Evolutionary conservation across 2,113 vertebrate species (phyloP).

Genomic region (Zosterops borbonicus): DNA sequence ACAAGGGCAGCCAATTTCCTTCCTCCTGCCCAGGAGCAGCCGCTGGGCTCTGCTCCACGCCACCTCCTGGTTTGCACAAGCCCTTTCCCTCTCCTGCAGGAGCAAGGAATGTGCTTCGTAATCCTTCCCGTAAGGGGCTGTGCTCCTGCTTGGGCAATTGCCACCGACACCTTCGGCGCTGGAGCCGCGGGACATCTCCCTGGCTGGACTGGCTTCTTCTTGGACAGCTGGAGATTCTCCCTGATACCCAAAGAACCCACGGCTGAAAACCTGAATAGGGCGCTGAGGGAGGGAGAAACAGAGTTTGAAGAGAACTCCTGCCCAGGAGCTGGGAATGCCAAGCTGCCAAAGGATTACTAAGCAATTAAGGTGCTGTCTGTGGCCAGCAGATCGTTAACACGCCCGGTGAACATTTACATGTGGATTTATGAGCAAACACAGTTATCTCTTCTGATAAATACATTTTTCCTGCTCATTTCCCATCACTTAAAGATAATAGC

Average conservation of each 20-base stretch:
- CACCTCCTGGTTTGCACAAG: background rate
- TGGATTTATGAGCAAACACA: background rate
- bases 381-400: background rate
- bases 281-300: background rate
- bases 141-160: background rate
- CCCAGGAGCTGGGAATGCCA: background rate
- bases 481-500: background rate
- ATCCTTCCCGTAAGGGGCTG: constrained; percentile 18
- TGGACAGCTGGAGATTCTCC: background rate
- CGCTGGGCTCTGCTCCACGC: background rate
- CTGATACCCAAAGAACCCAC: background rate
- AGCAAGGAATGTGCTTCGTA: constrained; percentile 24
- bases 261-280: background rate
- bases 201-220: background rate
- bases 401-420: background rate
- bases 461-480: background rate
- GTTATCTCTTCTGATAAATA: background rate
- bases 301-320: background rate
- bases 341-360: background rate
- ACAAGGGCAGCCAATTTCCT: background rate
- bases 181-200: background rate
- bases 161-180: background rate
- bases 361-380: background rate
- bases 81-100: background rate
- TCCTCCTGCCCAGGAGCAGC: background rate